Evolutionary conservation across 2,888 invertebrate species (phyloP), one percentile per base, ranked within the genome.

Genomic region (Sesia bembeciformis): DNA sequence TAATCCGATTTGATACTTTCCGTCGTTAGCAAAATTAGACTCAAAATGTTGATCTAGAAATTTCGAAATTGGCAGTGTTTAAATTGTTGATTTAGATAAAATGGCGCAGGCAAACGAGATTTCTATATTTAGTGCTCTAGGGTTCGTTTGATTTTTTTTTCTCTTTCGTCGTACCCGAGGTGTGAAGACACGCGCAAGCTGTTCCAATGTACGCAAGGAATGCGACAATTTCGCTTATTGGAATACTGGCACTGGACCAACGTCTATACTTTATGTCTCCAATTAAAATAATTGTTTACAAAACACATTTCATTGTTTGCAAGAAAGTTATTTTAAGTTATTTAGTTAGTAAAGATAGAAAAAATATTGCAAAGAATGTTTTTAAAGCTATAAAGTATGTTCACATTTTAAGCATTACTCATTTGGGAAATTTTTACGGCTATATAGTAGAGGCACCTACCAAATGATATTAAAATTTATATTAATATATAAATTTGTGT

Each of bases 151-250:
- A 40, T 52, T 57, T 50, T 56, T n/a, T 61, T 60, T 51, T 46
- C 23, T 46, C 46, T 46, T 46, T 46, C 46, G 7, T 46, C 46
- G 46, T 46, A n/a, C 46, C 8, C 46, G 62, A 80, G 77, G 80
- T 83, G 83, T 76, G 80, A 84, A 82, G 80, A 84, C 81, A 81
- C 74, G 70, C 66, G 68, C 64, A 58, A 59, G 60, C 62, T 62
- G 60, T 57, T 50, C 58, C 55, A 60, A 73, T 64, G 70, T 68
- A 67, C 66, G 67, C 67, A 59, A 63, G 63, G 76, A 81, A 84
- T 81, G 84, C 78, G 77, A 83, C 84, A 81, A 83, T 83, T 84
- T 81, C 72, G 76, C 78, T 77, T 74, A 76, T 81, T 78, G 72
- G 75, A 77, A 81, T 80, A 80, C 78, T 78, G 70, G 75, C 77